Evolutionary conservation across 2,797 vertebrate genomes (phyloP).

Genomic region (Halcyon smyrnensis): DNA sequence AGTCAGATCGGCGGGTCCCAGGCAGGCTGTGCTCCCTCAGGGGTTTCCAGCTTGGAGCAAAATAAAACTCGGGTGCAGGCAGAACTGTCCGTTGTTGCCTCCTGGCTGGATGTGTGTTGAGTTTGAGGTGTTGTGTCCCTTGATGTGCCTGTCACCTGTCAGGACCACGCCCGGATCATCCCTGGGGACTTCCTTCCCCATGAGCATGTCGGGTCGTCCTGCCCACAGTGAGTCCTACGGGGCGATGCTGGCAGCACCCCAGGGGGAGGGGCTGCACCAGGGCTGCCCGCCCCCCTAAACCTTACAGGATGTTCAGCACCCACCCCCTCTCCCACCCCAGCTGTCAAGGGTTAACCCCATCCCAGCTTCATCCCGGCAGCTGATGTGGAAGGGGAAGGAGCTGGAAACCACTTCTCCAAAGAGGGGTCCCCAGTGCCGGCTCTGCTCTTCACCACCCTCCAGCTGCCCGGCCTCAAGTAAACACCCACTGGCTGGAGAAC

Average conservation of each 20-base stretch:
- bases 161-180: background rate
- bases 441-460: background rate
- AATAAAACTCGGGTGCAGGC: background rate
- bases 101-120: background rate
- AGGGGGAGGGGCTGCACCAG: background rate
- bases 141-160: too few relatives aligned
- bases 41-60: background rate
- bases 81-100: background rate
- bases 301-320: background rate
- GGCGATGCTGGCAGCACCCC: background rate
- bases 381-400: background rate
- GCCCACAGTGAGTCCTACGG: accelerated
- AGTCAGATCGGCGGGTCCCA: background rate
- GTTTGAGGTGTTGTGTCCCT: background rate
- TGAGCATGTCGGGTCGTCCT: background rate
- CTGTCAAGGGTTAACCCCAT: background rate
- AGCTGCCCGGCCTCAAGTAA: background rate
- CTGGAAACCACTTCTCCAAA: background rate
- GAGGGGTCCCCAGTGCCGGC: background rate
- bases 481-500: background rate
- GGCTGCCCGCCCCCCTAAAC: background rate
- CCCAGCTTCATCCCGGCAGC: background rate
- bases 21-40: background rate
- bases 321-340: too few relatives aligned
- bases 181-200: accelerated